Evolutionary conservation across 1,140 invertebrate species (phyloP).

Genomic region (Mercenaria mercenaria): DNA sequence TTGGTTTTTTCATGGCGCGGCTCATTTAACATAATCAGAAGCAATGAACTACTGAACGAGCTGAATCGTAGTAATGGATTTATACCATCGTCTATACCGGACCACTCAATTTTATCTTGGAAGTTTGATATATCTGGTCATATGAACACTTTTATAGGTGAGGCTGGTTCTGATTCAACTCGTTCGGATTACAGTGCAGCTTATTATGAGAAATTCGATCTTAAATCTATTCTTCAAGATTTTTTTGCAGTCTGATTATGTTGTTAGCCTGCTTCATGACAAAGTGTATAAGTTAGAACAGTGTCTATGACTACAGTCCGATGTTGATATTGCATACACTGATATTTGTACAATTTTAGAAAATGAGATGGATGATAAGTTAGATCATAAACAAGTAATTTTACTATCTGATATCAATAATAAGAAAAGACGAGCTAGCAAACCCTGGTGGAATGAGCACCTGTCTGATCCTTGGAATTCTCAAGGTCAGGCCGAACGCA

Average conservation of each 20-base stretch:
- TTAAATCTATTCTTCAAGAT: background rate
- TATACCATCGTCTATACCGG: background rate
- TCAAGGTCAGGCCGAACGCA: background rate
- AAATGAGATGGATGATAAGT: background rate
- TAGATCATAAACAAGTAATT: background rate
- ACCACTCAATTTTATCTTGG: slow-evolving; percentile 7
- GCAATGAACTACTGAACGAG: background rate
- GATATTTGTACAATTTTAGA: background rate
- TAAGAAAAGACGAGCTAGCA: background rate
- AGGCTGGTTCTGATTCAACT: background rate
- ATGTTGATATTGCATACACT: slow-evolving; percentile 1
- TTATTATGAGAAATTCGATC: slow-evolving; percentile 27
- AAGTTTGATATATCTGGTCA: background rate
- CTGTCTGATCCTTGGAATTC: background rate
- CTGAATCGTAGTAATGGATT: background rate
- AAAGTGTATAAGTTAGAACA: background rate
- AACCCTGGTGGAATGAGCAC: slow-evolving; percentile 3
- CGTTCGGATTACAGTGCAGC: background rate
- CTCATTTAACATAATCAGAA: background rate
- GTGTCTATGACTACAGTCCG: background rate
- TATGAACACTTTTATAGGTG: background rate
- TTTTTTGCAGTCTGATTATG: background rate
- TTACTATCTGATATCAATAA: background rate
- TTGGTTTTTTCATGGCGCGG: too few species aligned
- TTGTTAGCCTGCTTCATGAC: background rate